Evolutionary conservation across 2,113 vertebrate genomes (phyloP).

Genomic region (Acrocephalus kingi): DNA sequence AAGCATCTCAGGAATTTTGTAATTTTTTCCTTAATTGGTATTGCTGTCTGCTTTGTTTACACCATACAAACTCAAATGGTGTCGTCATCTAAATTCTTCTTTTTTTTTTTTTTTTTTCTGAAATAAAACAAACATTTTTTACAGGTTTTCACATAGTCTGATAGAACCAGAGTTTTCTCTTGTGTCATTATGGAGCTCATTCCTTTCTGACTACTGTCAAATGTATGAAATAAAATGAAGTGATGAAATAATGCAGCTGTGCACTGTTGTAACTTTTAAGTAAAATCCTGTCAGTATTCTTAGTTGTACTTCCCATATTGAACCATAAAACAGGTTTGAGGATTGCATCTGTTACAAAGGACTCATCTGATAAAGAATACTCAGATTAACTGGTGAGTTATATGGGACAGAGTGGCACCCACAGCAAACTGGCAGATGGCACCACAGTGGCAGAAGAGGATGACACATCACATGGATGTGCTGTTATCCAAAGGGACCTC

Average conservation of each 20-base stretch:
- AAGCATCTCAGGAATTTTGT: background rate
- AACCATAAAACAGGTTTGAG: background rate
- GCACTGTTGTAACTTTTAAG: background rate
- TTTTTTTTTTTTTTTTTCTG: background rate
- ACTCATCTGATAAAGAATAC: background rate
- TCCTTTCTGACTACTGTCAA: background rate
- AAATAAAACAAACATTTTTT: background rate
- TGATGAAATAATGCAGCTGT: background rate
- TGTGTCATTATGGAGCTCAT: background rate
- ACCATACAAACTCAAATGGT: background rate
- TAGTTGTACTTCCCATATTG: background rate
- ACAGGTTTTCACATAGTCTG: background rate
- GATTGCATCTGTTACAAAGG: background rate
- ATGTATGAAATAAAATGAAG: background rate
- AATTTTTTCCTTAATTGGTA: constrained; percentile 20
- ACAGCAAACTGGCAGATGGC: background rate
- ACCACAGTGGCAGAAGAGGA: background rate
- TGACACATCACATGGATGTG: background rate
- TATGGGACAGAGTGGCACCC: background rate
- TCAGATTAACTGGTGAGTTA: background rate
- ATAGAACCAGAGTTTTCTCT: background rate
- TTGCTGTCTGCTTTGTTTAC: background rate
- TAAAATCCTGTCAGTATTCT: background rate
- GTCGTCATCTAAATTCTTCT: background rate
- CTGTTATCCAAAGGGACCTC: background rate